A percentile compares a stretch with the other conserved stretches of the same genome.
Evolutionary conservation across 2,888 invertebrate genomes (phyloP).

Genomic region (Operophtera brumata): DNA sequence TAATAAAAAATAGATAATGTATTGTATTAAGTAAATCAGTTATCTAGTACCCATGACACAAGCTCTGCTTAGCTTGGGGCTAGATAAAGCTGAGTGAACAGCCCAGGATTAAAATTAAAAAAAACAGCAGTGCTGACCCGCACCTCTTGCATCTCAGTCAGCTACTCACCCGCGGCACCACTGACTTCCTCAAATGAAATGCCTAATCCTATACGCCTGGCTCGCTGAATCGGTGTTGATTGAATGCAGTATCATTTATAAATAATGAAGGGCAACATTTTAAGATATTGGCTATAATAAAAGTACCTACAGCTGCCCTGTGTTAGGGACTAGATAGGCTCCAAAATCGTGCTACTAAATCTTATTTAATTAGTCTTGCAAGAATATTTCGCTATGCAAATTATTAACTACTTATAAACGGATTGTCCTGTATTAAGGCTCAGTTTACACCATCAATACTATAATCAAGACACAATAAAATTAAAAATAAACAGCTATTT

Average conservation of each 20-base stretch:
- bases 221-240: not conserved
- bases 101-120: too few relatives aligned
- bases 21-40: too few relatives aligned
- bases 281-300: not conserved
- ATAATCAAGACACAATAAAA: too few relatives aligned
- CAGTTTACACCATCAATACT: too few relatives aligned
- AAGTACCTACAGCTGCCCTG: constrained; percentile 2
- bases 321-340: not conserved
- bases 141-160: too few relatives aligned
- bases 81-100: too few relatives aligned
- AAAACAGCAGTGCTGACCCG: too few relatives aligned
- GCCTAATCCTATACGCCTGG: not conserved
- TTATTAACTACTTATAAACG: constrained; percentile 15
- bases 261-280: not conserved
- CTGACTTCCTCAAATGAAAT: not conserved
- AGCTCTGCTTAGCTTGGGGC: too few relatives aligned
- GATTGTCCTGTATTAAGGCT: constrained; percentile 11
- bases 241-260: not conserved
- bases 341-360: not conserved
- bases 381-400: constrained; percentile 22
- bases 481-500: too few relatives aligned
- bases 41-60: too few relatives aligned
- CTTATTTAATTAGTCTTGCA: not conserved
- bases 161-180: too few relatives aligned
- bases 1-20: too few relatives aligned